A percentile compares a stretch with the other conserved stretches of the same genome.
Evolutionary conservation across 2,797 vertebrate genomes (phyloP).

Genomic region (Sciurus vulgaris): DNA sequence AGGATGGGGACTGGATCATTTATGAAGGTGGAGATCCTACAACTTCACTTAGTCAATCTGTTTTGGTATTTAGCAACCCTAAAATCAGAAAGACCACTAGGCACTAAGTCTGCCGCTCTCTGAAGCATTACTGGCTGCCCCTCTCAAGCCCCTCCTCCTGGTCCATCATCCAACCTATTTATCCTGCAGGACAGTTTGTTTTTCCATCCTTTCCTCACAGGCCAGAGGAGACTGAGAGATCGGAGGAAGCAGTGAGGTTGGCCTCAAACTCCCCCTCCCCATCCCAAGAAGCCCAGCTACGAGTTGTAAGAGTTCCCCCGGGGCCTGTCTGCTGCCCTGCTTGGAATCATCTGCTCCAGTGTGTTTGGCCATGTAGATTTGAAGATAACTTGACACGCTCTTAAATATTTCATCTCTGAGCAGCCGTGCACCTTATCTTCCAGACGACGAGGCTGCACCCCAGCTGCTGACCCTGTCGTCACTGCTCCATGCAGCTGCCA

Average conservation of each 20-base stretch:
- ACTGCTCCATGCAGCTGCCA: conserved; percentile 75
- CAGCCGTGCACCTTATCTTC: conserved; percentile 34
- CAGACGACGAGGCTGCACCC: conserved; percentile 60
- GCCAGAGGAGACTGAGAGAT: neutral
- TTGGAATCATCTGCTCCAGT: conserved; percentile 77
- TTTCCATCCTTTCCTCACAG: neutral
- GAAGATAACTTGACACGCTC: conserved; percentile 83
- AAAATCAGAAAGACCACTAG: neutral
- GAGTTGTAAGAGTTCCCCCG: conserved; percentile 59
- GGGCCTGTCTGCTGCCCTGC: conserved; percentile 65
- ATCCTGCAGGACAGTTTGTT: neutral
- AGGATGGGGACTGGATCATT: neutral
- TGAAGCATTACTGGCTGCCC: neutral
- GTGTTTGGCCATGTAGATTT: conserved; percentile 84
- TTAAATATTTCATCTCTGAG: conserved; percentile 86
- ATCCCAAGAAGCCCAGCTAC: neutral
- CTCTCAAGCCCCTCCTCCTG: neutral
- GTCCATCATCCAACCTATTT: neutral
- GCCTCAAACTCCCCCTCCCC: neutral
- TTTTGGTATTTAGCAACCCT: neutral
- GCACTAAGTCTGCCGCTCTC: rapidly evolving
- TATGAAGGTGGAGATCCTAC: neutral
- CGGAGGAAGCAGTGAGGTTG: neutral
- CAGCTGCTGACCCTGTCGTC: conserved; percentile 71
- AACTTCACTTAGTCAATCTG: neutral